A percentile compares a stretch with the other conserved stretches of the same genome.
phyloP scores from a whole-genome alignment of 2,888 invertebrate genomes.

The Steinernema hermaphroditum region DNA sequence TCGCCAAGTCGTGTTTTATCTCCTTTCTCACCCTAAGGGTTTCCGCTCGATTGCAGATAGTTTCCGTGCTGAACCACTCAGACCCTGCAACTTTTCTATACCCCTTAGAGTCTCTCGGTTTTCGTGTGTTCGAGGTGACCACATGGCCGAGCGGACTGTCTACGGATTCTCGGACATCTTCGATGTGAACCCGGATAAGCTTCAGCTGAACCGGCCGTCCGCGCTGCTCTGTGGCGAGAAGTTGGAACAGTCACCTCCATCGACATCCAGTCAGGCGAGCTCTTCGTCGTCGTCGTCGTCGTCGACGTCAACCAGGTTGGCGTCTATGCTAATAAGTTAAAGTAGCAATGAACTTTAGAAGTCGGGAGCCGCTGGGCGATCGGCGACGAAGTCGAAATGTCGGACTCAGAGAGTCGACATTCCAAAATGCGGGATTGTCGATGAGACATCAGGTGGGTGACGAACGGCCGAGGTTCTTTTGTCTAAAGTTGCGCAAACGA shows the following conservation, averaged over 20 bases:
- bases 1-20: too few species aligned
- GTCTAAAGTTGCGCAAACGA: conserved; percentile 14
- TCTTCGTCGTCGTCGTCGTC: too few species aligned
- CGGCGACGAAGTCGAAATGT: background rate
- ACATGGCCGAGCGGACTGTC: conserved; percentile 15
- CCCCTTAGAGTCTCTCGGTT: background rate
- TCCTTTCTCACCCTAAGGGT: too few species aligned
- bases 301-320: background rate
- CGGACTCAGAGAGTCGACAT: conserved; percentile 10
- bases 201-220: background rate
- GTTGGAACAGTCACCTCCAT: conserved; percentile 23
- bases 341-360: background rate
- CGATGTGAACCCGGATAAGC: background rate
- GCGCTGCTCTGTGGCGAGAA: background rate
- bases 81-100: background rate
- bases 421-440: background rate
- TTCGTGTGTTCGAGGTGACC: conserved; percentile 17
- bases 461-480: background rate
- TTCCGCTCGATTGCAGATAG: too few species aligned
- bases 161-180: background rate
- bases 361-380: background rate
- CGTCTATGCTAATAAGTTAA: background rate
- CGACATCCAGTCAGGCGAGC: background rate
- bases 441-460: conserved; percentile 7
- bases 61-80: too few species aligned